These are phyloP conservation scores for Pseudois nayaur DNA, from an alignment of 2,113 vertebrate species.

Conservation along the genomic window DNA sequence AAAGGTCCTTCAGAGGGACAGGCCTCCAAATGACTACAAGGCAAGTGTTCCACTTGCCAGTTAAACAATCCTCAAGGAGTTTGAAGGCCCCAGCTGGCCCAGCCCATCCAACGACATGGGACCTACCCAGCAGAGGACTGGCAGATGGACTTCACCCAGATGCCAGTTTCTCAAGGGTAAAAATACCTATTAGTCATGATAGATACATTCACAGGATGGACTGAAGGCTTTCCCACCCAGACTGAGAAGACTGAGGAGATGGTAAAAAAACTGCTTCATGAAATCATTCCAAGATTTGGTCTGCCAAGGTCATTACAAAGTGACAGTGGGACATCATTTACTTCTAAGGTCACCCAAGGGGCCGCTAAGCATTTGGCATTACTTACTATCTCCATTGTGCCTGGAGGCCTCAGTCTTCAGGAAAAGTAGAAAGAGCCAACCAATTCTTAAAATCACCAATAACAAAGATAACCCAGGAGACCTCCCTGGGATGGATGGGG, in stretches of 20 bases:
- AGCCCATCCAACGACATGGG: fast-evolving
- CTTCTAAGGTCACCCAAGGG: background rate
- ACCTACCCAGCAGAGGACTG: background rate
- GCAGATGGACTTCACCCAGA: background rate
- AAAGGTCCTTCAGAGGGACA: background rate
- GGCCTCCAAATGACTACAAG: background rate
- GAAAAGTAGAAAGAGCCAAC: background rate
- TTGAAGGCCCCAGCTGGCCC: background rate
- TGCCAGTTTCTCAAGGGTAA: background rate
- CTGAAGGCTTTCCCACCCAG: background rate
- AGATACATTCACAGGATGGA: background rate
- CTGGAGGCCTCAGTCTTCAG: background rate
- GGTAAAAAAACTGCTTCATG: background rate
- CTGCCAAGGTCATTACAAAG: background rate
- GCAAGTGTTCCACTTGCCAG: background rate
- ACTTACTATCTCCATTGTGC: background rate
- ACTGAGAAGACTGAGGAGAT: background rate
- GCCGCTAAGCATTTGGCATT: background rate
- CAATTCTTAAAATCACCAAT: background rate
- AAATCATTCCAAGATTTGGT: background rate
- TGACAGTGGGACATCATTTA: background rate
- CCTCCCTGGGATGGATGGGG: background rate
- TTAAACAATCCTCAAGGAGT: background rate
- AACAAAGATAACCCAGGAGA: background rate
- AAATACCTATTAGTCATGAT: background rate